Evolutionary conservation across 2,888 invertebrate genomes (phyloP).

Genomic region (Eretmocerus hayati): DNA sequence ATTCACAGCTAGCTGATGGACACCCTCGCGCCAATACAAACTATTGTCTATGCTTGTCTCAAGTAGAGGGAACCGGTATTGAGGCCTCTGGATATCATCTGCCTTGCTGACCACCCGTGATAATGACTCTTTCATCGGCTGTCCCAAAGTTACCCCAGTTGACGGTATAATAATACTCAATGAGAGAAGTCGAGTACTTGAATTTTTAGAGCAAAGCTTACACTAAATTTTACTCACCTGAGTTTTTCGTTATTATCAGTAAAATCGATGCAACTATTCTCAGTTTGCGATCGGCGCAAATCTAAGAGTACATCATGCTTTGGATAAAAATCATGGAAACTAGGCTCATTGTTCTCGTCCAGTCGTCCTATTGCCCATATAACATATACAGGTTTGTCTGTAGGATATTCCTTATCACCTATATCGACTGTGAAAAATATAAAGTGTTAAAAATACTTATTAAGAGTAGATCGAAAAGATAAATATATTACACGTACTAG

Average conservation of each 20-base stretch:
- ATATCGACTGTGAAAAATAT: constrained; percentile 57
- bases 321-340: constrained; percentile 75
- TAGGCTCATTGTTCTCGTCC: constrained; percentile 70
- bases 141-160: too few relatives aligned
- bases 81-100: too few relatives aligned
- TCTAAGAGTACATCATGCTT: constrained; percentile 62
- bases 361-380: constrained; percentile 82
- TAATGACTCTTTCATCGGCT: too few relatives aligned
- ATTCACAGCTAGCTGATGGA: too few relatives aligned
- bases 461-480: not conserved
- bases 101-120: too few relatives aligned
- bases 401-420: constrained; percentile 67
- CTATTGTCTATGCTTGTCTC: too few relatives aligned
- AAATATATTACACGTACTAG: constrained; percentile 52
- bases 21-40: too few relatives aligned
- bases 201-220: too few relatives aligned
- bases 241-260: constrained; percentile 45
- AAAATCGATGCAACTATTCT: constrained; percentile 70
- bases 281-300: constrained; percentile 58
- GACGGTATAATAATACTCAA: too few relatives aligned
- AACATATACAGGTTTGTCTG: constrained; percentile 56
- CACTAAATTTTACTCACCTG: too few relatives aligned
- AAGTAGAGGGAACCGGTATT: too few relatives aligned
- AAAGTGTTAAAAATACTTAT: not conserved
- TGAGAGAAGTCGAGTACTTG: too few relatives aligned